Conservation (phyloP, 2,797 vertebrate genomes). For the Gambelia wislizenii region DNA sequence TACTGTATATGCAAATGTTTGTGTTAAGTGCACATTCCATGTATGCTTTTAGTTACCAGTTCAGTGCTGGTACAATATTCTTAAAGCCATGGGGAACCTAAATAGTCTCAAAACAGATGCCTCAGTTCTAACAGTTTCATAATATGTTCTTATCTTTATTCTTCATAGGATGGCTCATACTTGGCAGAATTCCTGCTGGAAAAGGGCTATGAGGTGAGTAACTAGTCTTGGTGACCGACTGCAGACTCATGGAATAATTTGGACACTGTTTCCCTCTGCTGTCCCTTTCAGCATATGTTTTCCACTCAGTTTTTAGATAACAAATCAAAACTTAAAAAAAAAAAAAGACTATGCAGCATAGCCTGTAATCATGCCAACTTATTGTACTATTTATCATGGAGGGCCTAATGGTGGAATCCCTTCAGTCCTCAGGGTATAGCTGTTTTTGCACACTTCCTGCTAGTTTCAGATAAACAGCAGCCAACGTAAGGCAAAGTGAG, state of each 20-base stretch:
- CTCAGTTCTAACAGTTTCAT: conserved; percentile 70
- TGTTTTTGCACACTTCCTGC: conserved; percentile 74
- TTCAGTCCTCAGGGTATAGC: conserved; percentile 72
- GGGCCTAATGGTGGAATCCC: conserved; percentile 75
- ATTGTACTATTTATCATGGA: conserved; percentile 83
- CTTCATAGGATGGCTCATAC: conserved; percentile 97
- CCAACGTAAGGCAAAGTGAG: conserved; percentile 62
- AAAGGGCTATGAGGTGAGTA: conserved; percentile 97
- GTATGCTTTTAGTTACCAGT: not conserved
- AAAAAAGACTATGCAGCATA: conserved; percentile 74
- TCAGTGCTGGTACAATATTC: not conserved
- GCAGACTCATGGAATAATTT: conserved; percentile 61
- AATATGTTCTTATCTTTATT: conserved; percentile 73
- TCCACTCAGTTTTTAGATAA: conserved; percentile 89
- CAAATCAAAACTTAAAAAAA: conserved; percentile 83
- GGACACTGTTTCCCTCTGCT: conserved; percentile 77
- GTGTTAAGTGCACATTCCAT: conserved; percentile 50
- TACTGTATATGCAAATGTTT: conserved; percentile 5
- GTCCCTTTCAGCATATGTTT: conserved; percentile 79
- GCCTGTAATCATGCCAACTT: conserved; percentile 78
- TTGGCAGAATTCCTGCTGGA: conserved; percentile 96
- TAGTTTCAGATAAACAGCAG: conserved; percentile 78
- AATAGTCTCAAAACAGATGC: conserved; percentile 36
- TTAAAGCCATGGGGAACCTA: not conserved
- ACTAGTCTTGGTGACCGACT: conserved; percentile 76